Conservation (phyloP, 1,140 invertebrate species). For the Cherax destructor region DNA sequence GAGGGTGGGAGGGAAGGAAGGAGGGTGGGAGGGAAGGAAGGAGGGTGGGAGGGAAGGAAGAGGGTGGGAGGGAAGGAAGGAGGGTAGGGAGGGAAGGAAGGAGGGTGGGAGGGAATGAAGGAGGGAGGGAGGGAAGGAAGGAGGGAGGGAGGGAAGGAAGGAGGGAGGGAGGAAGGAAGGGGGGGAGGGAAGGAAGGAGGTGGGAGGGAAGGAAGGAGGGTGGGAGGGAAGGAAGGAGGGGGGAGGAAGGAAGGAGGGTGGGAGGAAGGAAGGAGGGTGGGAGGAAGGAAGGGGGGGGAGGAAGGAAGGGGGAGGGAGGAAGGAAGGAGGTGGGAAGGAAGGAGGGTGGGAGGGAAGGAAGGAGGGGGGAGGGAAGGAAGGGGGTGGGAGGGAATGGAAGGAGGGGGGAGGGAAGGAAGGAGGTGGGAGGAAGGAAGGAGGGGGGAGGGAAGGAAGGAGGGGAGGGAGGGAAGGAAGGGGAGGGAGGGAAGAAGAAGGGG, state of each 20-base stretch:
- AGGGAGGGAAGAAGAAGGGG: not conserved
- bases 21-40: not conserved
- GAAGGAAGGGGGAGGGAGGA: not conserved
- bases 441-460: not conserved
- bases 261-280: not conserved
- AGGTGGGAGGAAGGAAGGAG: too few relatives aligned
- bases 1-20: not conserved
- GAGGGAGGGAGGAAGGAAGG: not conserved
- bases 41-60: not conserved
- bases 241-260: not conserved
- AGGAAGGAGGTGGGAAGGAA: not conserved
- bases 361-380: not conserved
- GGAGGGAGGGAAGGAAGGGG: not conserved
- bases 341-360: not conserved
- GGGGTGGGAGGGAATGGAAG: not conserved
- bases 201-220: not conserved
- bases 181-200: not conserved
- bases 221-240: not conserved
- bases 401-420: not conserved
- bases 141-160: not conserved
- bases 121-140: not conserved
- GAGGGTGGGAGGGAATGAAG: too few relatives aligned
- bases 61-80: not conserved
- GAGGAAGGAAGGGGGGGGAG: not conserved
- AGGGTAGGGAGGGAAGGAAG: too few relatives aligned